Evolutionary conservation across 2,888 invertebrate species (phyloP).

Genomic region (Andrena hattorfiana): DNA sequence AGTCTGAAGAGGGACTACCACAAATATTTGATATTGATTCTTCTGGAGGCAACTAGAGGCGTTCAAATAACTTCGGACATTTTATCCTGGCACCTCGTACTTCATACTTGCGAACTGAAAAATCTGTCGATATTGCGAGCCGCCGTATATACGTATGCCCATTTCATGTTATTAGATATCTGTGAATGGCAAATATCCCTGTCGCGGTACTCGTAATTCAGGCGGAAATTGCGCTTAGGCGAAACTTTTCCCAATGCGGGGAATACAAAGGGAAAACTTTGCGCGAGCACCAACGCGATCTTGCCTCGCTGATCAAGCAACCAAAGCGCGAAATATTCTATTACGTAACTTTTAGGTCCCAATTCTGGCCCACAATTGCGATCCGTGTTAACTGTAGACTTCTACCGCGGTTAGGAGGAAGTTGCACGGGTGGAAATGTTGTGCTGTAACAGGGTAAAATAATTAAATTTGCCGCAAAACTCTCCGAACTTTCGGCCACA

Average conservation of each 20-base stretch:
- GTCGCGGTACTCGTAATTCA: not conserved
- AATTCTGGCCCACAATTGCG: not conserved
- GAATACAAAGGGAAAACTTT: not conserved
- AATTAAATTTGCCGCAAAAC: slow-evolving; percentile 48
- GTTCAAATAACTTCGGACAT: slow-evolving; percentile 59
- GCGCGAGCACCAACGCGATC: not conserved
- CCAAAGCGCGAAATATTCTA: slow-evolving; percentile 1
- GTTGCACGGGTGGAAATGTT: not conserved
- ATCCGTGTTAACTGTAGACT: not conserved
- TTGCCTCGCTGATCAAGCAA: not conserved
- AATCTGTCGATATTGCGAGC: slow-evolving; percentile 42
- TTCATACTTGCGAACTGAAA: slow-evolving; percentile 41
- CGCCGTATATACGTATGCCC: not conserved
- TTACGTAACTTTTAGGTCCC: not conserved
- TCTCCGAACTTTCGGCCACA: slow-evolving; percentile 6
- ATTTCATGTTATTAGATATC: slow-evolving; percentile 36
- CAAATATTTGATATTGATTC: slow-evolving; percentile 64
- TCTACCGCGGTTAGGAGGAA: not conserved
- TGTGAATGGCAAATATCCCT: slow-evolving; percentile 26
- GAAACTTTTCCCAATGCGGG: not conserved
- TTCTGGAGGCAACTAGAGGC: slow-evolving; percentile 37
- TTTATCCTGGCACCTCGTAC: slow-evolving; percentile 27
- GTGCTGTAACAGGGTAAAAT: slow-evolving; percentile 8
- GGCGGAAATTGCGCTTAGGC: not conserved
- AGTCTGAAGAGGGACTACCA: slow-evolving; percentile 17